phyloP scores from a whole-genome alignment of 2,113 vertebrate species.

The Ondatra zibethicus region DNA sequence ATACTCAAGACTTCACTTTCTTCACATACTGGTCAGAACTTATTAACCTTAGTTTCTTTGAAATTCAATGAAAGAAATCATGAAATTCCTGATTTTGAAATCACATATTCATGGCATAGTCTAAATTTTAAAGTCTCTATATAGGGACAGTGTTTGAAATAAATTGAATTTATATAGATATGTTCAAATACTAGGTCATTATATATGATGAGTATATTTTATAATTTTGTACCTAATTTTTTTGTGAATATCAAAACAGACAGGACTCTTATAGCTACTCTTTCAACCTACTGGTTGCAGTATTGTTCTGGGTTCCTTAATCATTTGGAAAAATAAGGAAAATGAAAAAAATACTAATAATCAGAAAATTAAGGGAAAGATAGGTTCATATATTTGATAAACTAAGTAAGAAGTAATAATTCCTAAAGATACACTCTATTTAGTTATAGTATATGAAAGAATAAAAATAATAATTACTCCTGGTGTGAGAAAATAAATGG shows the following conservation, averaged over 20 bases:
- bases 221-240: background rate
- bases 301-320: background rate
- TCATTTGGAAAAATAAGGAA: background rate
- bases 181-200: background rate
- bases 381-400: background rate
- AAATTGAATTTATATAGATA: background rate
- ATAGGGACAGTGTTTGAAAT: background rate
- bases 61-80: background rate
- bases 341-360: background rate
- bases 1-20: background rate
- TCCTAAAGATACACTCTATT: background rate
- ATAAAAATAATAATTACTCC: background rate
- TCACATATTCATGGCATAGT: background rate
- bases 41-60: background rate
- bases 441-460: background rate
- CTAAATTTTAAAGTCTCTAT: background rate
- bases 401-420: background rate
- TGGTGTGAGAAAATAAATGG: background rate
- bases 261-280: background rate
- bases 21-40: background rate
- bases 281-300: background rate
- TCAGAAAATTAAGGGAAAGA: background rate
- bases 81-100: background rate
- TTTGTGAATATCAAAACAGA: background rate
- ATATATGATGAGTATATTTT: background rate